Base-by-base conservation (phyloP, 30 jellyfish, hydroid and myxozoan genomes). In the Phacellophora camtschatica region DNA sequence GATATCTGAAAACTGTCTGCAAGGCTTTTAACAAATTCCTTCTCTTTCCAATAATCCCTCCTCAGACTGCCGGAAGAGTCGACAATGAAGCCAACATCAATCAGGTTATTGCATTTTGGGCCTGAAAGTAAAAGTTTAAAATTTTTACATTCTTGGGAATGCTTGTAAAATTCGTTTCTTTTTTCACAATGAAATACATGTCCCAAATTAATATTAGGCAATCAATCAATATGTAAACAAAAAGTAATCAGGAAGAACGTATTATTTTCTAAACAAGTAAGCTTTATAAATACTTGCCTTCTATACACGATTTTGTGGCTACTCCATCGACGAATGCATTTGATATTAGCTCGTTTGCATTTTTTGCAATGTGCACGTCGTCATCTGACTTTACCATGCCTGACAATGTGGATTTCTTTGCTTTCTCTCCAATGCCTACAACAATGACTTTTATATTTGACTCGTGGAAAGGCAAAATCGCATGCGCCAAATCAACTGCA, bases 31-130 rank as follows among this genome's bases (percentile, higher is more conserved):
- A 70, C 81, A 63, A 83, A 83, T 36, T 70, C 82, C 30, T 83
- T 83, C 58, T 83, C 95, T 46, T 83, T 83, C 18, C 71, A 65
- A 45, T 83, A 83, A 18, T 83, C 87, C 4, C 77, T 65, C 32
- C 95, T 61, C 57, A 83, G 74, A 83, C 95, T 83, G 24, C 82
- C 82, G 0, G 95, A 83, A 6, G 95, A 83, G 62, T 83, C 95
- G 57, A 83, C 95, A 29, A 83, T 56, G 71, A 83, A 83, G 4
- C 95, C 95, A 41, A 83, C 22, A 66, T 83, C 82, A 31, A 71
- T 88, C 45, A 66, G 77, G 42, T 87, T 72, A 49, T 82, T 77
- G 75, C 97, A 89, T 36, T 27, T 23, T 56, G 79, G 58, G 12
- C 74, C 88, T 76, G 12, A 7, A 57, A 8, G 9, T 7, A 65